phyloP scores from a whole-genome alignment of 2,888 invertebrate genomes.

The Drosophila ezoana region DNA sequence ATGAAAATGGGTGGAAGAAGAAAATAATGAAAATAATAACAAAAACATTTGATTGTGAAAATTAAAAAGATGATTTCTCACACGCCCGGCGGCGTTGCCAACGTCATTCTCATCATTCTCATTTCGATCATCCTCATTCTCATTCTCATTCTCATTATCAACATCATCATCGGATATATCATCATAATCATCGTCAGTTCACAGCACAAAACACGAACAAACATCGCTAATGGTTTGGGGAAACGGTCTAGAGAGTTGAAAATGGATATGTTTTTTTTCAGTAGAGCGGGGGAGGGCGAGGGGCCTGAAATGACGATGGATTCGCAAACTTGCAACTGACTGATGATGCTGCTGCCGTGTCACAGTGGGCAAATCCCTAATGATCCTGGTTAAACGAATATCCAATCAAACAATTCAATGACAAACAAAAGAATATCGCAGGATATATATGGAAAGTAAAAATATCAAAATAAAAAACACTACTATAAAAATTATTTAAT shows the following conservation, averaged over 20 bases:
- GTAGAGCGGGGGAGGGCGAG: background rate
- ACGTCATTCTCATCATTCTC: conserved; percentile 37
- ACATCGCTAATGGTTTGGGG: conserved; percentile 30
- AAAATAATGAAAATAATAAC: conserved; percentile 48
- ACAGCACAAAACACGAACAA: conserved; percentile 33
- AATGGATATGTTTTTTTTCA: conserved; percentile 8
- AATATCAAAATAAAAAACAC: too few relatives aligned
- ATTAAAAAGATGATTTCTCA: conserved; percentile 80
- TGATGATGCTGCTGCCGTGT: conserved; percentile 33
- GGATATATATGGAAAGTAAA: too few relatives aligned
- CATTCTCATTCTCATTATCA: conserved; percentile 24
- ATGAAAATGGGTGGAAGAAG: conserved; percentile 27
- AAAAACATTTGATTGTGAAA: conserved; percentile 77
- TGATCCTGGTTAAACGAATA: background rate
- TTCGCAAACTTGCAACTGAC: conserved; percentile 20
- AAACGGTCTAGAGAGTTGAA: conserved; percentile 16
- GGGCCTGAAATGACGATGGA: conserved; percentile 14
- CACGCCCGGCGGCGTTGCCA: conserved; percentile 59
- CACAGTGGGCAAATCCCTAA: conserved; percentile 10
- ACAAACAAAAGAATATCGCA: background rate
- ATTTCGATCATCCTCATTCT: conserved; percentile 14
- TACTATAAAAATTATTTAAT: too few relatives aligned
- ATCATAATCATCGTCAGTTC: conserved; percentile 17
- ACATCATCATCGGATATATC: conserved; percentile 13
- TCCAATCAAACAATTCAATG: background rate